A percentile compares a stretch with the other conserved stretches of the same genome.
These are phyloP conservation scores for Epizoanthus illoricatus DNA, from an alignment of 92 coral and sea anemone species.

Conservation along the genomic window DNA sequence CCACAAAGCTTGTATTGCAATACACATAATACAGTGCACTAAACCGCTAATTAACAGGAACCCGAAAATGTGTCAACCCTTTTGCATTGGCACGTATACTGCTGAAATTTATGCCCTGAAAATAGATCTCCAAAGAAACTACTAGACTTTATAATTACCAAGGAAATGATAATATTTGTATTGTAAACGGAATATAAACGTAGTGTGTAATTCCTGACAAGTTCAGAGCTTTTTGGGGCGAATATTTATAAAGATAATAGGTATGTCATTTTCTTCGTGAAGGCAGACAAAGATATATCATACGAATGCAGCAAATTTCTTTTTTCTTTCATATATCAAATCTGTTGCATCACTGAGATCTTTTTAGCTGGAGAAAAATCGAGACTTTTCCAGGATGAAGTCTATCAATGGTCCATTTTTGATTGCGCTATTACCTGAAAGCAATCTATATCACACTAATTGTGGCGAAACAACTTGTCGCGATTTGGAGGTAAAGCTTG, in stretches of 20 bases:
- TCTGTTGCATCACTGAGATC: no score
- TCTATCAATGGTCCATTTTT: background rate
- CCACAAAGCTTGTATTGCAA: no score
- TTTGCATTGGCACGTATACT: no score
- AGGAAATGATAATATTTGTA: no score
- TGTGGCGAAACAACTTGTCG: background rate
- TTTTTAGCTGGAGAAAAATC: background rate
- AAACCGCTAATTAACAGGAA: no score
- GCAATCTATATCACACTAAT: background rate
- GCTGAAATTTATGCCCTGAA: no score
- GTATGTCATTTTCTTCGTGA: no score
- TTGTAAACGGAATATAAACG: background rate
- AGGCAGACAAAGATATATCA: background rate
- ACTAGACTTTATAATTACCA: no score
- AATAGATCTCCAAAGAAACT: no score
- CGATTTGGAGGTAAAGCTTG: slow-evolving; percentile 1
- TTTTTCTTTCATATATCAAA: background rate
- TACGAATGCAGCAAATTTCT: background rate
- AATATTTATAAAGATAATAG: no score
- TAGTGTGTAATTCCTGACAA: background rate
- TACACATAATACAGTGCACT: no score
- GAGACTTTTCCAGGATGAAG: background rate
- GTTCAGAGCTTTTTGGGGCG: background rate
- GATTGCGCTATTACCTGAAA: background rate
- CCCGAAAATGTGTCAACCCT: no score